phyloP scores from a whole-genome alignment of 1,140 invertebrate species.

The Aphidius ervi region DNA sequence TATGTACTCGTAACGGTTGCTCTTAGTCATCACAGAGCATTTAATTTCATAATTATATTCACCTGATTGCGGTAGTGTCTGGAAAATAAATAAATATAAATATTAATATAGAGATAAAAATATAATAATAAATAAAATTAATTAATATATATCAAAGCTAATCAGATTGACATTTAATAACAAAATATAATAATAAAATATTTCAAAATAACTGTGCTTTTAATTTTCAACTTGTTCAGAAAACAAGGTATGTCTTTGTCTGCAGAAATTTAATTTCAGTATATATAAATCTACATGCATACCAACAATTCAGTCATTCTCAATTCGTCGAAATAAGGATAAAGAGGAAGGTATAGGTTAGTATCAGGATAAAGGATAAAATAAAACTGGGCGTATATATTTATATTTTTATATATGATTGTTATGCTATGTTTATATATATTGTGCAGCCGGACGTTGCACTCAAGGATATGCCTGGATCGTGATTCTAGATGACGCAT shows the following conservation, averaged over 20 bases:
- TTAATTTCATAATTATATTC: conserved; percentile 6
- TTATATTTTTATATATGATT: background rate
- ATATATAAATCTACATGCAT: too few species aligned
- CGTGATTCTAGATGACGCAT: conserved; percentile 22
- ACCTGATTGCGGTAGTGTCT: conserved; percentile 8
- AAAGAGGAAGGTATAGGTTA: background rate
- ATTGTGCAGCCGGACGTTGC: conserved; percentile 24
- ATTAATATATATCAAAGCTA: too few species aligned
- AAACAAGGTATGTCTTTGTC: too few species aligned
- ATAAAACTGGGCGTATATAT: too few species aligned
- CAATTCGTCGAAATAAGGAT: conserved; percentile 9
- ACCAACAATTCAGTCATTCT: too few species aligned
- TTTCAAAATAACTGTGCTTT: too few species aligned
- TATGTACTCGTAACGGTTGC: conserved; percentile 8
- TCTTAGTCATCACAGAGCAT: conserved; percentile 3
- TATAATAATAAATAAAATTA: background rate
- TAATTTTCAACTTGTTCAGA: too few species aligned
- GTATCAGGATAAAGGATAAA: background rate
- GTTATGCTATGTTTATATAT: background rate
- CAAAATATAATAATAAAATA: too few species aligned
- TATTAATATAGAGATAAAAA: conserved; percentile 4
- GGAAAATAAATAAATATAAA: background rate
- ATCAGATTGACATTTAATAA: too few species aligned
- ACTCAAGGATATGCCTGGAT: conserved; percentile 7
- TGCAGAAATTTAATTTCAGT: too few species aligned